Evolutionary conservation across 1,140 invertebrate genomes (phyloP).

Genomic region (Gryon sp.): DNA sequence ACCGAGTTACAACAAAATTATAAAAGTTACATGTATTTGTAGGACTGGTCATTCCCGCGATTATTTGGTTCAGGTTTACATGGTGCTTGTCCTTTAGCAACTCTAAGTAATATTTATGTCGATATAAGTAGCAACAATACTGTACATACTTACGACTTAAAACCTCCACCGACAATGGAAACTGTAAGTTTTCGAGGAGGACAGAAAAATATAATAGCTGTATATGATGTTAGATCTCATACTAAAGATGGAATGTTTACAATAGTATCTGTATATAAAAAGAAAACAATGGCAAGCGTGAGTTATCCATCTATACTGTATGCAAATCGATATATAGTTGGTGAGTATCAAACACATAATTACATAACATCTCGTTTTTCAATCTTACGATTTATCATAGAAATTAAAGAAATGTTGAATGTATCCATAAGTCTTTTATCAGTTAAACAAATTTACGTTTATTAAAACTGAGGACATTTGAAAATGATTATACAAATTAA

Average conservation of each 20-base stretch:
- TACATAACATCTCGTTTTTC: too few species aligned
- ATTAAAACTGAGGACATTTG: too few species aligned
- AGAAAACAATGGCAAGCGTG: slow-evolving; percentile 74
- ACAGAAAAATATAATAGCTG: slow-evolving; percentile 82
- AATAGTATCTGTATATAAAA: slow-evolving; percentile 42
- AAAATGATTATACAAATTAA: too few species aligned
- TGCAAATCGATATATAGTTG: slow-evolving; percentile 90
- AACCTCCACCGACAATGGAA: slow-evolving; percentile 80
- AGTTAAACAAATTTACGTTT: too few species aligned
- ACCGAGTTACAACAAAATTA: too few species aligned
- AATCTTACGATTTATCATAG: too few species aligned
- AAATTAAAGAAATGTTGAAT: too few species aligned
- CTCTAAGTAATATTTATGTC: slow-evolving; percentile 88
- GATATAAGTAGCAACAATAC: slow-evolving; percentile 86
- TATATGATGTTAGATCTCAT: slow-evolving; percentile 83
- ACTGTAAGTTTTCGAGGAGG: slow-evolving; percentile 84
- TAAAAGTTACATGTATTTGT: slow-evolving; percentile 52
- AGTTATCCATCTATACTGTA: slow-evolving; percentile 85
- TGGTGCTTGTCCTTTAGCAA: slow-evolving; percentile 88
- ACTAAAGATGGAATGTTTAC: slow-evolving; percentile 61
- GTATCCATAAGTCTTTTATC: too few species aligned
- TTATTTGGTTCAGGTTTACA: slow-evolving; percentile 91
- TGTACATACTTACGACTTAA: slow-evolving; percentile 81
- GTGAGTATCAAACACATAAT: too few species aligned
- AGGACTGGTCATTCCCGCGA: slow-evolving; percentile 91